These are phyloP conservation scores for Lypha dubia DNA, from an alignment of 2,888 invertebrate genomes.

Conservation along the genomic window DNA sequence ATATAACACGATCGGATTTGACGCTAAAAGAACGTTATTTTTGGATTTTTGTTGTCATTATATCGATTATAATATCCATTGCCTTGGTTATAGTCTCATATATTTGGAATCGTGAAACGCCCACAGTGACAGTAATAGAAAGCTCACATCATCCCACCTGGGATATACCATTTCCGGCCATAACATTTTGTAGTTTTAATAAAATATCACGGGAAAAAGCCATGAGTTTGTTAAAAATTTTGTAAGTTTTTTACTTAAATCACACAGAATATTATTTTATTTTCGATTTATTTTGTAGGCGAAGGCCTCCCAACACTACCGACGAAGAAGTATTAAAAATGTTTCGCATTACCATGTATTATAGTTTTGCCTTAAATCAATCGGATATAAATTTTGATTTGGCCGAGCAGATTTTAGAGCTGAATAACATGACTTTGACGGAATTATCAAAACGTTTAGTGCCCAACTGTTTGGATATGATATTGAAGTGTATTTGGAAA, in stretches of 20 bases:
- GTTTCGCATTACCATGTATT: slow-evolving; percentile 78
- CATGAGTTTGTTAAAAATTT: slow-evolving; percentile 78
- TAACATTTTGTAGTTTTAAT: slow-evolving; percentile 85
- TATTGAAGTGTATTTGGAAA: slow-evolving; percentile 87
- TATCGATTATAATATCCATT: slow-evolving; percentile 85
- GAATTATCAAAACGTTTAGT: slow-evolving; percentile 81
- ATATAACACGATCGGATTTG: slow-evolving; percentile 86
- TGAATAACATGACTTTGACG: slow-evolving; percentile 78
- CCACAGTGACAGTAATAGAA: slow-evolving; percentile 86
- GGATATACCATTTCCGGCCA: slow-evolving; percentile 86
- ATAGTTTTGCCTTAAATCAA: slow-evolving; percentile 75
- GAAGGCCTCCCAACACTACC: slow-evolving; percentile 80
- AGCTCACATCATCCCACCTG: slow-evolving; percentile 85
- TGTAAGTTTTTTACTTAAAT: slow-evolving; percentile 82
- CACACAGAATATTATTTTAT: too few species aligned
- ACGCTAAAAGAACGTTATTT: slow-evolving; percentile 84
- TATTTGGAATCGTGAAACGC: slow-evolving; percentile 86
- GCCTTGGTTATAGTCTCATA: slow-evolving; percentile 86
- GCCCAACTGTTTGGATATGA: slow-evolving; percentile 85
- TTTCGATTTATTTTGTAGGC: slow-evolving; percentile 67
- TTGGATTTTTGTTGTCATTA: slow-evolving; percentile 85
- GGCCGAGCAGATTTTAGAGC: slow-evolving; percentile 76
- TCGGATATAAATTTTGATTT: slow-evolving; percentile 74
- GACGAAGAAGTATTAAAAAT: slow-evolving; percentile 76
- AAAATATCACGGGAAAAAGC: slow-evolving; percentile 84